Evolutionary conservation across 2,888 invertebrate genomes (phyloP), one percentile per base, ranked within the genome.

Genomic region (Leucophora obtusa): DNA sequence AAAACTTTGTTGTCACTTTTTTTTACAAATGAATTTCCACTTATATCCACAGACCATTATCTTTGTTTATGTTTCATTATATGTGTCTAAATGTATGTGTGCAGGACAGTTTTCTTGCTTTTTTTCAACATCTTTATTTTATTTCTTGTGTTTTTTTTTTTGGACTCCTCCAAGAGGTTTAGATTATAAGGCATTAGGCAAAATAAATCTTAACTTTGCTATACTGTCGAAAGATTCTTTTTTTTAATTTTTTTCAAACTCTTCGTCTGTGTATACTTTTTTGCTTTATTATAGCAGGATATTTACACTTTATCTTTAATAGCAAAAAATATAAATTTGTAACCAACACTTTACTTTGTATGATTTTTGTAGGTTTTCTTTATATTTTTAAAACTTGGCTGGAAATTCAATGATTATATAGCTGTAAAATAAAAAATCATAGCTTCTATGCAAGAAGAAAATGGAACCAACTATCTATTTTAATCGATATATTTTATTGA

Each of bases 11-110:
- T 76, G 75, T 79, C 72, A 59, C 69, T 71, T 71, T 59, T 58
- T 47, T 6, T n/a, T 79, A 72, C 68, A 79, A 82, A 75, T 74
- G 62, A 69, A 59, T 79, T 70, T 65, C 54, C 54, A 65, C 63
- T 69, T 74, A 68, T 68, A 65, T 73, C 47, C 43, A 47, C 59
- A 35, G 54, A 69, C 69, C 59, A 15, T 79, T 72, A 73, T 81
- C 59, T 73, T 28, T 63, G 11, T 24, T 21, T 4, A 21, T 21
- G 21, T 21, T 21, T 56, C 43, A n/a, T 21, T 54, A 10, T 21
- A 60, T 66, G 47, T 58, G 11, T 56, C n/a, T 35, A 38, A 28
- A 38, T 18, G n/a, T 74, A 6, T 4, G 28, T 6, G 28, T 69
- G 53, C 43, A 28, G 28, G 28, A 28, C 38, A 54, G 56, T 14